Evolutionary conservation across 2,888 invertebrate genomes (phyloP), one percentile per base, ranked within the genome.

Genomic region (Drosophila anomalata): DNA sequence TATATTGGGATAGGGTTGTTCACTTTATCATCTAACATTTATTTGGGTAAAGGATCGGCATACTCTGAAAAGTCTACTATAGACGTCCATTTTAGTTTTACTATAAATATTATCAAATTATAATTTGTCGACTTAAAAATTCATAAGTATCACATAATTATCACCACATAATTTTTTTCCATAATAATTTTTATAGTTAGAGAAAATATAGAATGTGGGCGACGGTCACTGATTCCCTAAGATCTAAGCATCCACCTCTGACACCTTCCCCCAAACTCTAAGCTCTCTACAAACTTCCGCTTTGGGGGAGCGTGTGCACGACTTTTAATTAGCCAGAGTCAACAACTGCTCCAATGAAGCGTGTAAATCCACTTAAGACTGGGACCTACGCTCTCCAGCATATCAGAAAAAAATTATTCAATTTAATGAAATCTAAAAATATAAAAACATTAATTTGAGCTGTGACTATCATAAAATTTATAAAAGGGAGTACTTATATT

Each of bases 291-390:
- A 67, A 66, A 70, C 74, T 70, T 70, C 70, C 70, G 67, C 55
- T 55, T 55, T 22, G n/a, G 22, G 22, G 31, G 42, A 26, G 74
- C 78, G 87, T 75, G 87, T 52, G 85, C 65, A 46, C 59, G 39
- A 71, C 58, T 65, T 86, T 86, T 86, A 81, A 88, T 81, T 81
- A 81, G 84, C 75, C 71, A 88, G 65, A 67, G 88, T 88, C 87
- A 81, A 81, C 71, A 81, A 77, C 59, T 66, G 29, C 51, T n/a
- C 67, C 77, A 83, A 29, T 74, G 83, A 62, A 67, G 79, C 79
- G 83, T 82, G 73, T 59, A 60, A 58, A 63, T 63, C 56, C 61
- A 72, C 79, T 77, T 78, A 70, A 56, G 44, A 66, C 67, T 76
- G 65, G 57, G 22, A 52, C 55, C 11, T 14, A n/a, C n/a, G 36